Base-by-base conservation (phyloP, 2,113 vertebrate genomes). In the Anguilla rostrata region DNA sequence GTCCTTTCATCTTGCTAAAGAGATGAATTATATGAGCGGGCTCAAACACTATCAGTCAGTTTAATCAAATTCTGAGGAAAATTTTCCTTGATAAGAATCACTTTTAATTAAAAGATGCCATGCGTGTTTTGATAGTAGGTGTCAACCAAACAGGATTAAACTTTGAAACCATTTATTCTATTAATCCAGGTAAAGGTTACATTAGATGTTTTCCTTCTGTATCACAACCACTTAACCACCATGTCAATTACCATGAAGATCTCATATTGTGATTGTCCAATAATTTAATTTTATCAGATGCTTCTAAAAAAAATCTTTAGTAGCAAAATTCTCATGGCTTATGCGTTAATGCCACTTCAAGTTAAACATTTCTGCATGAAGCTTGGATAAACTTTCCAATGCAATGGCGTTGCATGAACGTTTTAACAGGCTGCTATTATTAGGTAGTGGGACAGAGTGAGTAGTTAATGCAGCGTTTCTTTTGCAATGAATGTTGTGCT, bases 291-390 rank as follows among this genome's bases (percentile, higher is more conserved):
- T 16, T 8, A 71, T 75, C 71, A 75, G 0, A 75, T 75, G 9
- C 9, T 34, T n/a, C 26, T 7, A 16, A 71, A n/a, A 75, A 75
- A 22, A 88, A 91, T 91, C 90, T 88, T 91, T 92, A 93, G 89
- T 90, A 92, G 91, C 87, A 0, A 86, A 89, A 91, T 91, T 90
- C 89, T 92, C 89, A 84, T 16, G 85, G 91, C 88, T 92, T 93
- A 92, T 81, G 88, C 89, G 89, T 89, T 87, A 91, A 92, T 91
- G 91, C 91, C 91, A 92, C 87, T 89, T 91, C 87, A 89, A 91
- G 91, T 90, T 93, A 89, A 93, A 90, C 87, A 89, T 89, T 84
- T 90, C 92, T 92, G 92, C 92, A 93, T 90, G 90, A 92, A 91
- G 91, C 86, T 81, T 89, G 83, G 85, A 86, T 91, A 91, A 90